Conservation (phyloP, 2,797 vertebrate species). For the Leptodactylus fallax region DNA sequence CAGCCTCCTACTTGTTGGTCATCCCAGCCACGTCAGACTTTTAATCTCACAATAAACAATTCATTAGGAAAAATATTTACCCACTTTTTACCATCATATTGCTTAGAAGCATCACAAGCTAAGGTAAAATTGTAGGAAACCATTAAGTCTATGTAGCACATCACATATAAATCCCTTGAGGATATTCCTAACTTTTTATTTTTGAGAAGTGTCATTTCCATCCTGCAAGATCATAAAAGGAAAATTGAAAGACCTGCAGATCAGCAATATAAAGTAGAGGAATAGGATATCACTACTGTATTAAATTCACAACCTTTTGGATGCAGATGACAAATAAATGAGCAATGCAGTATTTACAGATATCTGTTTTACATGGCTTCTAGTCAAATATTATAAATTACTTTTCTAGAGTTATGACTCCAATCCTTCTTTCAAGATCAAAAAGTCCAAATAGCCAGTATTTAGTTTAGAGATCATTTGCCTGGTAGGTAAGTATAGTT, state of each 20-base stretch:
- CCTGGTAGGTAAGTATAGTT: constrained; percentile 6
- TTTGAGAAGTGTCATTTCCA: not conserved
- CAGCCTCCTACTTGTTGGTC: too few species aligned
- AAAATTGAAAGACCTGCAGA: constrained; percentile 28
- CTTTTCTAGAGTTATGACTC: constrained; percentile 28
- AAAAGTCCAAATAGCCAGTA: not conserved
- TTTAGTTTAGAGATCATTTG: constrained; percentile 18
- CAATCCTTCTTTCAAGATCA: not conserved
- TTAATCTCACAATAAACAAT: too few species aligned
- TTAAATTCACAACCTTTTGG: constrained; percentile 41
- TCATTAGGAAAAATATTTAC: too few species aligned
- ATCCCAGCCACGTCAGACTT: too few species aligned
- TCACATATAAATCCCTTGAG: constrained; percentile 15
- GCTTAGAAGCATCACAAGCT: not conserved
- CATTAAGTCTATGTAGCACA: not conserved
- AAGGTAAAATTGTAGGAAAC: not conserved
- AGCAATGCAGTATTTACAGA: constrained; percentile 37
- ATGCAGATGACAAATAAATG: constrained; percentile 47
- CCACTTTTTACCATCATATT: too few species aligned
- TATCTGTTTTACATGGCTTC: constrained; percentile 15
- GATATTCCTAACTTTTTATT: constrained; percentile 24
- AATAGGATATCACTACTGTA: constrained; percentile 2
- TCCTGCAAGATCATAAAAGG: constrained; percentile 28
- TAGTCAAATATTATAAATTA: constrained; percentile 38
- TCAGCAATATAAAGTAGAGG: constrained; percentile 37